Evolutionary conservation across 2,888 invertebrate genomes (phyloP), one percentile per base, ranked within the genome.

Genomic region (Phasia obesa): DNA sequence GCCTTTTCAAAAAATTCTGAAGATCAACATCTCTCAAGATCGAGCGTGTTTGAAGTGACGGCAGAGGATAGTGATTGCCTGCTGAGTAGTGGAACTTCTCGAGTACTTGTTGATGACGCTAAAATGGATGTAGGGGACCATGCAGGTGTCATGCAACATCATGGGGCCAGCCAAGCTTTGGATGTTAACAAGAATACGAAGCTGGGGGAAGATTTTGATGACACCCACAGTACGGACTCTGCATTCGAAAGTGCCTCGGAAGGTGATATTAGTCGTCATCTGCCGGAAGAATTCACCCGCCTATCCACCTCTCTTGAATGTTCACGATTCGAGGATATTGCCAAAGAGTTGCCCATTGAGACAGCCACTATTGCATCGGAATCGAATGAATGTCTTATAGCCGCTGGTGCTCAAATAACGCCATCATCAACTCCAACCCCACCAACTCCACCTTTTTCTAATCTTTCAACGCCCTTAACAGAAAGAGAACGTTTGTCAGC

Each of bases 161-260:
- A 73, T 84, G 21, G 53, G 9, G 75, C 81, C 17, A 81, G 85
- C 17, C 87, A 88, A 64, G 89, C 89, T 4, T 57, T 90, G 51
- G 90, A 91, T 75, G 88, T 90, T 38, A 90, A 90, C 31, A 90
- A 90, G 65, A 90, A 89, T 65, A 77, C 88, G 4, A 89, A 88
- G 53, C 81, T 86, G 17, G 85, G 83, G 5, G 91, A 91, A 57
- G 91, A 91, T 35, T 90, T 89, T 47, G 90, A 90, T 76, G 90
- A 90, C 59, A 89, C 90, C 51, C 90, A 90, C 78, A 90, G 90
- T 84, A 90, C 90, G 2, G 90, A 90, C 84, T 91, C 91, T 51
- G 90, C 91, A 60, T 90, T 91, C 67, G 91, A 91, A 84, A 90
- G 90, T 79, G 90, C 91, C 11, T 91, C 91, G 17, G 91, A 91